phyloP scores from a whole-genome alignment of 2,797 vertebrate genomes.

The Chelon labrosus region DNA sequence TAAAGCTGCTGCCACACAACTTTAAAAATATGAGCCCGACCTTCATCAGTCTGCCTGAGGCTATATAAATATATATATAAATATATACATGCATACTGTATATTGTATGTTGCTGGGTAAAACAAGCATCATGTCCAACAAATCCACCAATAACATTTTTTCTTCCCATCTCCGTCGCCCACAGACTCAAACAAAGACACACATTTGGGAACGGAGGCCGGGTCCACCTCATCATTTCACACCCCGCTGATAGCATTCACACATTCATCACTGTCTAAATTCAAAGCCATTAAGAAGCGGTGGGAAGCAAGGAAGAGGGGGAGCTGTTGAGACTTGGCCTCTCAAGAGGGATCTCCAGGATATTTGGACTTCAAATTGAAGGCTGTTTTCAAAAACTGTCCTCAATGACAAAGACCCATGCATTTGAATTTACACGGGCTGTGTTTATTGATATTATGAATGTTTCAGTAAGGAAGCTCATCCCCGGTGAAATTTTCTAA shows the following conservation, averaged over 20 bases:
- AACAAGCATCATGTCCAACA: background rate
- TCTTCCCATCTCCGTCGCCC: background rate
- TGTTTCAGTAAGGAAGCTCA: background rate
- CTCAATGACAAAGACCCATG: slow-evolving; percentile 5
- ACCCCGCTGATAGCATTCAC: slow-evolving; percentile 54
- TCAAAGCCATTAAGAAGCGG: slow-evolving; percentile 49
- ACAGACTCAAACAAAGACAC: slow-evolving; percentile 1
- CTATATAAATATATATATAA: slow-evolving; percentile 6
- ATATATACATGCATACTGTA: slow-evolving; percentile 17
- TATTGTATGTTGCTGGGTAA: background rate
- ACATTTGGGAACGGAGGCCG: slow-evolving; percentile 8
- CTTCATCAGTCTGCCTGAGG: slow-evolving; percentile 60
- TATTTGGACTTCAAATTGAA: slow-evolving; percentile 45
- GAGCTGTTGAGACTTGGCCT: slow-evolving; percentile 54
- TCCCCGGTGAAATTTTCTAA: background rate
- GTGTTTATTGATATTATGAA: background rate
- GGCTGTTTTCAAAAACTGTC: slow-evolving; percentile 29
- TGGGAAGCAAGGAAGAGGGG: slow-evolving; percentile 27
- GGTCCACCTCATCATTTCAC: slow-evolving; percentile 26
- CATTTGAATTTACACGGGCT: background rate
- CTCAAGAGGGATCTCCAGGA: slow-evolving; percentile 49
- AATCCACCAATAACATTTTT: background rate
- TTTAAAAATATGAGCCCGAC: slow-evolving; percentile 75
- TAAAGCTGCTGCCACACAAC: slow-evolving; percentile 43
- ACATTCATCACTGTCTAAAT: slow-evolving; percentile 57